A percentile compares a stretch with the other conserved stretches of the same genome.
Evolutionary conservation across 2,797 vertebrate genomes (phyloP).

Genomic region (Okamejei kenojei): DNA sequence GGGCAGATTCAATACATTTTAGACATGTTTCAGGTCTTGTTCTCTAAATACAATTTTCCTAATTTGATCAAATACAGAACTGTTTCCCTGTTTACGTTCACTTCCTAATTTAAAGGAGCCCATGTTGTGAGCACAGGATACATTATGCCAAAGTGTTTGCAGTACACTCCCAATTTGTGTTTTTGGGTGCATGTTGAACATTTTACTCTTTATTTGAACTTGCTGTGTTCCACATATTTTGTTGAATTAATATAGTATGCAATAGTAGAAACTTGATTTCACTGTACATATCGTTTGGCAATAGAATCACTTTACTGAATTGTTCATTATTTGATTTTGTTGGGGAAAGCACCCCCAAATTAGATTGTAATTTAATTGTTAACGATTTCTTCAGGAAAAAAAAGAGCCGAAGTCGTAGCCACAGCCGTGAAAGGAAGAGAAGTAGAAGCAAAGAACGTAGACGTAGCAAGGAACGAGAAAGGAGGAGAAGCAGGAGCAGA

Average conservation of each 20-base stretch:
- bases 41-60: too few species aligned
- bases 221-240: background rate
- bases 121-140: too few species aligned
- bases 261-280: background rate
- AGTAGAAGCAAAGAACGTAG: constrained; percentile 78
- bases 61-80: too few species aligned
- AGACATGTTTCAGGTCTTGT: too few species aligned
- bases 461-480: constrained; percentile 76
- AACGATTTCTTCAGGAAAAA: constrained; percentile 58
- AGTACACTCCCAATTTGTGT: background rate
- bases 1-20: too few species aligned
- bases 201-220: background rate
- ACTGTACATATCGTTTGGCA: background rate
- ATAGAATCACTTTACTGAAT: background rate
- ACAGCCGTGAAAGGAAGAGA: constrained; percentile 78
- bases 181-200: background rate
- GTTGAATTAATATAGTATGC: background rate
- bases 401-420: constrained; percentile 88
- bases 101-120: too few species aligned
- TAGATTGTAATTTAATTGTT: background rate
- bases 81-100: too few species aligned
- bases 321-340: background rate
- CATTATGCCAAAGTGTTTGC: too few species aligned
- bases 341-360: background rate
- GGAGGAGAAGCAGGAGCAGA: constrained; percentile 78